A percentile compares a stretch with the other conserved stretches of the same genome.
These are phyloP conservation scores for Stenurella melanura DNA, from an alignment of 2,888 invertebrate species.

Conservation along the genomic window DNA sequence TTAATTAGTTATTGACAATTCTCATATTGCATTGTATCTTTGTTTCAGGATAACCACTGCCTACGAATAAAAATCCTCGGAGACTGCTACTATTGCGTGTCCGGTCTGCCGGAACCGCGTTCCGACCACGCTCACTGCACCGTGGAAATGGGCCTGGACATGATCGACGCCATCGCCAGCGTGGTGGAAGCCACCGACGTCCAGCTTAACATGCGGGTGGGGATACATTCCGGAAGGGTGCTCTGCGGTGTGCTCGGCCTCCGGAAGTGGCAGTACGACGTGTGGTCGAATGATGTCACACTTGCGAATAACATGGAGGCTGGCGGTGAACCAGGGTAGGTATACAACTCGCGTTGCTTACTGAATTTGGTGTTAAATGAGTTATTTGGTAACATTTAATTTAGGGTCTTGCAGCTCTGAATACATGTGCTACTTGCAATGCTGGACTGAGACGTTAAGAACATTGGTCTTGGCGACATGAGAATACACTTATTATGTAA, in stretches of 20 bases:
- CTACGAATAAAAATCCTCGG: slow-evolving; percentile 90
- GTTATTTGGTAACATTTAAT: neutral
- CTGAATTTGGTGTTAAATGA: neutral
- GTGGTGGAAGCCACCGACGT: slow-evolving; percentile 95
- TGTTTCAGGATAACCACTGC: slow-evolving; percentile 85
- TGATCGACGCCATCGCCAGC: slow-evolving; percentile 90
- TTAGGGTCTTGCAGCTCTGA: too few species aligned
- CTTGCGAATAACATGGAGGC: slow-evolving; percentile 93
- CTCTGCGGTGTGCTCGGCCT: slow-evolving; percentile 92
- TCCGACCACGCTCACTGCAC: slow-evolving; percentile 95
- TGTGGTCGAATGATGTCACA: slow-evolving; percentile 95
- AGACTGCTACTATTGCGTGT: slow-evolving; percentile 95
- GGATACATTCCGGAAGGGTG: slow-evolving; percentile 93
- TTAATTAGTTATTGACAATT: too few species aligned
- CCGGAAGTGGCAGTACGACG: slow-evolving; percentile 95
- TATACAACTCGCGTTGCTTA: slow-evolving; percentile 19
- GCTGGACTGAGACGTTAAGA: too few species aligned
- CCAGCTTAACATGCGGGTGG: slow-evolving; percentile 94
- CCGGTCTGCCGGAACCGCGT: slow-evolving; percentile 92
- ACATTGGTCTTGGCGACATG: too few species aligned
- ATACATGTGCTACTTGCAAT: too few species aligned
- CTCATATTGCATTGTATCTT: too few species aligned
- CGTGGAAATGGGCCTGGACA: slow-evolving; percentile 90
- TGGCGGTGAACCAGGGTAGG: slow-evolving; percentile 91
- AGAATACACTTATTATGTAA: too few species aligned